phyloP scores from a whole-genome alignment of 2,113 vertebrate species.

The Abramis brama region DNA sequence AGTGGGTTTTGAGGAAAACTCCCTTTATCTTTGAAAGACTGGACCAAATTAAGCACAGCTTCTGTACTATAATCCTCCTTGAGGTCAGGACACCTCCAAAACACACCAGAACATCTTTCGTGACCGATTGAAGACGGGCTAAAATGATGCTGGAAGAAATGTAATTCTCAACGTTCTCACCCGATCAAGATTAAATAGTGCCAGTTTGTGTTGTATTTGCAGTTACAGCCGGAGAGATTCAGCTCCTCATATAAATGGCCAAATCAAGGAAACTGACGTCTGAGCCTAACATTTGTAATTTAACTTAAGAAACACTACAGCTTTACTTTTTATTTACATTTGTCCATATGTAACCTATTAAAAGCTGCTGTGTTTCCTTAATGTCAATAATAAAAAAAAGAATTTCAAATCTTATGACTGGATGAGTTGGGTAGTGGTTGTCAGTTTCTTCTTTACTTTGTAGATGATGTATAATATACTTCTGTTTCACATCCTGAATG shows the following conservation, averaged over 20 bases:
- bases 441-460: not conserved
- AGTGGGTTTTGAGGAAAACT: constrained; percentile 21
- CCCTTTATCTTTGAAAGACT: not conserved
- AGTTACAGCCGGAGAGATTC: constrained; percentile 23
- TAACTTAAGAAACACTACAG: constrained; percentile 60
- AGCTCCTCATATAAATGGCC: not conserved
- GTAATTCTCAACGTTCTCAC: not conserved
- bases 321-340: constrained; percentile 63
- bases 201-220: constrained; percentile 41
- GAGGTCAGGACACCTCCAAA: constrained; percentile 8
- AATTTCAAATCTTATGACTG: constrained; percentile 67
- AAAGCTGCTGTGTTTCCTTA: constrained; percentile 65
- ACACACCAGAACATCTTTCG: not conserved
- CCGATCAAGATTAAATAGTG: not conserved
- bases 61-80: not conserved
- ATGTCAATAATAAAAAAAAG: constrained; percentile 65
- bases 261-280: constrained; percentile 35
- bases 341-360: constrained; percentile 63
- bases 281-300: constrained; percentile 43
- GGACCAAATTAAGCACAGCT: not conserved
- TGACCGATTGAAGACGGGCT: not conserved
- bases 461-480: not conserved
- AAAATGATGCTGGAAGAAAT: constrained; percentile 4
- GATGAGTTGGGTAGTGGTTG: constrained; percentile 21
- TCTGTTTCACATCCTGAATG: not conserved